Evolutionary conservation across 2,113 vertebrate species (phyloP), one percentile per base, ranked within the genome.

Genomic region (Ifrita kowaldi): DNA sequence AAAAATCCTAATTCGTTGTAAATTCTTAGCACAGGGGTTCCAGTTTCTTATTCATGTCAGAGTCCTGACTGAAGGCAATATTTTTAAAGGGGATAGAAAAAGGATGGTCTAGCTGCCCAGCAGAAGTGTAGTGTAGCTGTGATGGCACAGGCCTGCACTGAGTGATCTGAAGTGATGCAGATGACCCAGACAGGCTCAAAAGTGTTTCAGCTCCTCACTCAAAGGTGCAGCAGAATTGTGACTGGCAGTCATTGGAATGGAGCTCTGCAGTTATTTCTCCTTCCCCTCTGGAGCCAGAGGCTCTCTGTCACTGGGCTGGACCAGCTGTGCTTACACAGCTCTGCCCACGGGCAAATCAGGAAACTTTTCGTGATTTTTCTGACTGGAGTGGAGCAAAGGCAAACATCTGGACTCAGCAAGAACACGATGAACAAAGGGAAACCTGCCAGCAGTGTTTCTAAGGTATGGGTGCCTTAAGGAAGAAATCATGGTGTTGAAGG

Each of bases 331-430:
- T 78, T 60, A 28, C 62, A 76, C 64, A 56, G 6, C 49, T 94
- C 75, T 93, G 90, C 75, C 67, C 50, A 50, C 2, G 13, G 90
- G 52, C 84, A 79, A 19, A 84, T 39, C 32, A 71, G 73, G 41
- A 93, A 91, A 82, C 41, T 37, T 84, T 57, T 15, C 0, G 4
- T 60, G 60, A 41, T 84, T 94, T 82, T 71, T 87, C 39, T 92
- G 56, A 23, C 46, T 60, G 46, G 56, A 60, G 7, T 52, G 47
- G 67, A 87, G 59, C 41, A 79, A 69, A 82, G 73, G 47, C 47
- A 81, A 95, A 94, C 80, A 84, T 71, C 90, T 96, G 88, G 64
- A 52, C 59, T 83, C 41, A 35, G 84, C 63, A 92, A 77, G 71
- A 85, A 10, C 18, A 44, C 3, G 6, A 22, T 17, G 76, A 74